Percentiles rank a stretch among this genome's conserved stretches.
Evolutionary conservation across 1,140 invertebrate species (phyloP).

Genomic region (Gryllus bimaculatus): DNA sequence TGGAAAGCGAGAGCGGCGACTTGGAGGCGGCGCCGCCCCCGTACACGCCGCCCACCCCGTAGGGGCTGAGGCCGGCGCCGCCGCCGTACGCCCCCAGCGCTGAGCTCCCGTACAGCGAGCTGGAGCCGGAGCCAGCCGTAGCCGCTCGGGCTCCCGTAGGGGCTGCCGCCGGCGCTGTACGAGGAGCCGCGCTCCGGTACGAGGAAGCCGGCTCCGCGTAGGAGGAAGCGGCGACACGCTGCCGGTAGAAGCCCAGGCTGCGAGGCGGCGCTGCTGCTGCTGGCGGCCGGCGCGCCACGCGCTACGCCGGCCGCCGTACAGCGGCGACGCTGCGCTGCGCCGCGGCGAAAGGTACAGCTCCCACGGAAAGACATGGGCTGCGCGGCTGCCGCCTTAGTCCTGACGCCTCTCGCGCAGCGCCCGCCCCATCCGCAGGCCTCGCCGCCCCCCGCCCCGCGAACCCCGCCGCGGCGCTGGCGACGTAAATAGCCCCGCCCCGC

Average conservation of each 20-base stretch:
- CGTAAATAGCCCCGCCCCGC: too few species aligned
- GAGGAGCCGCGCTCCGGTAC: not conserved
- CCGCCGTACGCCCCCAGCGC: not conserved
- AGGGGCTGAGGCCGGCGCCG: not conserved
- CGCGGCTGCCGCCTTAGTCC: too few species aligned
- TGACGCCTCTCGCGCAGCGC: too few species aligned
- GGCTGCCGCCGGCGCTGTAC: not conserved
- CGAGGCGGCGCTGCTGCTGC: not conserved
- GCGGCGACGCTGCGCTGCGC: not conserved
- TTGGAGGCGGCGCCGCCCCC: not conserved
- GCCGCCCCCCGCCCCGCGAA: too few species aligned
- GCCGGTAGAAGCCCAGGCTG: not conserved
- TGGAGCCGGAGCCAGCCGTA: not conserved
- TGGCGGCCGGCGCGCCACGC: not conserved
- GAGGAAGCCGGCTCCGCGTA: too few species aligned
- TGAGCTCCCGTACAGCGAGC: not conserved
- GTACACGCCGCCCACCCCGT: not conserved
- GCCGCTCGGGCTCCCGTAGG: not conserved
- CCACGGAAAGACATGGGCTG: not conserved
- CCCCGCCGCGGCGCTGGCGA: too few species aligned
- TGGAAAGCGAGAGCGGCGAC: constrained; percentile 27
- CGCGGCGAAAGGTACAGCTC: not conserved
- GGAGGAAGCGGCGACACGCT: not conserved
- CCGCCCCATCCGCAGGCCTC: too few species aligned
- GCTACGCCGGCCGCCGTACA: not conserved